A percentile compares a stretch with the other conserved stretches of the same genome.
Evolutionary conservation across 2,797 vertebrate species (phyloP).

Genomic region (Knipowitschia caucasica): DNA sequence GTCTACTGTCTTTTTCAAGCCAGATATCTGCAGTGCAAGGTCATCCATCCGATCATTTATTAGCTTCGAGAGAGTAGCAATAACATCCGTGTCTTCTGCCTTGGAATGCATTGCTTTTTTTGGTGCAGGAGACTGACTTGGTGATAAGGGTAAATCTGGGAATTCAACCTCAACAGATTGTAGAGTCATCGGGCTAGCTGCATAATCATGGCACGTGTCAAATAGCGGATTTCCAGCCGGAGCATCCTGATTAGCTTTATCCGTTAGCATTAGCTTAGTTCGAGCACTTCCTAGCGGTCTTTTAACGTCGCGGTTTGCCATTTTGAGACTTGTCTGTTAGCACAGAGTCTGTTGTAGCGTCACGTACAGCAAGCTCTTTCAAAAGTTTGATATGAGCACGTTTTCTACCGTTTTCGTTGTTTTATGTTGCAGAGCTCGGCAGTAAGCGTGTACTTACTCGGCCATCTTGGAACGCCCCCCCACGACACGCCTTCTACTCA

Average conservation of each 20-base stretch:
- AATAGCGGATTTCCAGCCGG: background rate
- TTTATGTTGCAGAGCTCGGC: no score
- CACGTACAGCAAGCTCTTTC: background rate
- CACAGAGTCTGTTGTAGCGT: background rate
- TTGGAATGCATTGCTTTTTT: no score
- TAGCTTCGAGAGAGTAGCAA: no score
- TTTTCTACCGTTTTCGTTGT: background rate
- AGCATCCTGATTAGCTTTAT: background rate
- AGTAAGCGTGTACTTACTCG: no score
- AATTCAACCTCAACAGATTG: no score
- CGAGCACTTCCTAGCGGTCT: no score
- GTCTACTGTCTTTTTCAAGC: background rate
- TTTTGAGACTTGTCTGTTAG: background rate
- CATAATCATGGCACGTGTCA: background rate
- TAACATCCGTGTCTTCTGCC: no score
- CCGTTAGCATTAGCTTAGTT: background rate
- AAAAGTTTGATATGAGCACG: background rate
- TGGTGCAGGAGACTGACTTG: no score
- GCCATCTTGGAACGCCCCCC: background rate
- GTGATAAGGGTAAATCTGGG: no score
- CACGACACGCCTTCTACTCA: no score
- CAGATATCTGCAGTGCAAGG: no score
- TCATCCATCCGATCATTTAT: no score
- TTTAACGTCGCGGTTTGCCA: background rate
- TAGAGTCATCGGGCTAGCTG: background rate